Percentiles rank a stretch among this genome's conserved stretches.
phyloP scores from a whole-genome alignment of 2,797 vertebrate genomes.

The Hyperoplus immaculatus region DNA sequence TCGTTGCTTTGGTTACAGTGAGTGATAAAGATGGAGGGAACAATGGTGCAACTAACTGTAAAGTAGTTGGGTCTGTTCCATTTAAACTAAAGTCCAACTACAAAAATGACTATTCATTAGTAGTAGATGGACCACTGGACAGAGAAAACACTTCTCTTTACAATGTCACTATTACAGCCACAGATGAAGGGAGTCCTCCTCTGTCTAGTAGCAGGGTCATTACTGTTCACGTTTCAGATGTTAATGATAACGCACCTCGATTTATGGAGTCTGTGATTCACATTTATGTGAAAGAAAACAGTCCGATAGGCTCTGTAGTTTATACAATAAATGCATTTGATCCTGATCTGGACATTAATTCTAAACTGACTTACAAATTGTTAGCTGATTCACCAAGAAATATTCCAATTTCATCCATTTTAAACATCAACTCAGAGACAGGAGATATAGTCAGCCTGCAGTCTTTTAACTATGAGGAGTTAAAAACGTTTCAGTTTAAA shows the following conservation, averaged over 20 bases:
- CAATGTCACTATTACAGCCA: slow-evolving; percentile 87
- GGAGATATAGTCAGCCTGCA: slow-evolving; percentile 13
- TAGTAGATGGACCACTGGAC: slow-evolving; percentile 88
- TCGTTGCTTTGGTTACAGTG: slow-evolving; percentile 77
- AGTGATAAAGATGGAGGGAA: slow-evolving; percentile 79
- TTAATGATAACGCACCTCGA: slow-evolving; percentile 90
- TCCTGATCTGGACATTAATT: slow-evolving; percentile 81
- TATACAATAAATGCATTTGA: slow-evolving; percentile 85
- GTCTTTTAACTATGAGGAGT: background rate
- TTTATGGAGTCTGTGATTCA: slow-evolving; percentile 85
- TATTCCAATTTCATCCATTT: slow-evolving; percentile 75
- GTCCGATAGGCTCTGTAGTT: slow-evolving; percentile 79
- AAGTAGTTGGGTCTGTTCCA: slow-evolving; percentile 50
- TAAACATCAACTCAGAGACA: slow-evolving; percentile 76
- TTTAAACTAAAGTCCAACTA: slow-evolving; percentile 78
- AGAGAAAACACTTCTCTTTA: slow-evolving; percentile 86
- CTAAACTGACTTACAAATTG: slow-evolving; percentile 84
- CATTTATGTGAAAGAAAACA: slow-evolving; percentile 90
- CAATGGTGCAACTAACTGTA: slow-evolving; percentile 69
- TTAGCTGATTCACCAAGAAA: slow-evolving; percentile 81
- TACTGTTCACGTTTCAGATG: slow-evolving; percentile 87
- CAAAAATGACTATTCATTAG: slow-evolving; percentile 82
- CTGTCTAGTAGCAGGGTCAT: slow-evolving; percentile 86
- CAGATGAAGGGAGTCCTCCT: slow-evolving; percentile 87
- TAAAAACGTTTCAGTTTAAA: slow-evolving; percentile 67